Base-by-base conservation (phyloP, 2,113 vertebrate genomes). In the Etheostoma cragini region DNA sequence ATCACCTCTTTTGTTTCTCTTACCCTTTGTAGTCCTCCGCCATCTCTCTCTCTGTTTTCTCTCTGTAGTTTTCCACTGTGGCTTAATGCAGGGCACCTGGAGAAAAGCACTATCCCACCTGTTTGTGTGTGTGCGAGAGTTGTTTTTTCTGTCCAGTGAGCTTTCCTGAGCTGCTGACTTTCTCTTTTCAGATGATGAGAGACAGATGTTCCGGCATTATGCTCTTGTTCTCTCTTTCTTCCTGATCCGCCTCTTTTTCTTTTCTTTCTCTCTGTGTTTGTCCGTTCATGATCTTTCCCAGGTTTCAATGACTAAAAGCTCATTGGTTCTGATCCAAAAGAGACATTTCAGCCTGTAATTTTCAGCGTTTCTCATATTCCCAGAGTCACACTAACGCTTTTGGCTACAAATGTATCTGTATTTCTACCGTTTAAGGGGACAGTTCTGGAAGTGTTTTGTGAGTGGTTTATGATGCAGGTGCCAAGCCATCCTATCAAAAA, bases 171-270 rank as follows among this genome's bases (percentile, higher is more conserved):
- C 83, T 91, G 93, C 92, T 92, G 91, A 92, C 91, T 91, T 92
- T 94, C 86, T 91, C 82, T 84, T 91, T 91, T 87, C 74, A 72
- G 67, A 70, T 91, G 91, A 94, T 94, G 89, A 87, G 87, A 91
- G 85, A 93, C 93, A 94, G 92, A 94, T 94, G 93, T 93, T 90
- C 75, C 91, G 89, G 88, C 87, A 74, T 70, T 52, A 46, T 76
- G 87, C 56, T 75, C 66, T 47, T 54, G 62, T 17, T 72, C 70
- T 45, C 63, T 82, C 80, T 84, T 82, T 81, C 33, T 13, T 76
- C 47, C 70, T 72, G 53, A 64, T 87, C 73, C 50, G 76, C 71
- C 78, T 80, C 50, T 4, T 42, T 11, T 69, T 53, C 38, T 47
- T 78, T 54, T 70, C 60, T 56, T 10, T 69, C 33, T 68, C 47